Evolutionary conservation across 2,797 vertebrate genomes (phyloP), one percentile per base, ranked within the genome.

Genomic region (Paratrypauchen microcephalus): DNA sequence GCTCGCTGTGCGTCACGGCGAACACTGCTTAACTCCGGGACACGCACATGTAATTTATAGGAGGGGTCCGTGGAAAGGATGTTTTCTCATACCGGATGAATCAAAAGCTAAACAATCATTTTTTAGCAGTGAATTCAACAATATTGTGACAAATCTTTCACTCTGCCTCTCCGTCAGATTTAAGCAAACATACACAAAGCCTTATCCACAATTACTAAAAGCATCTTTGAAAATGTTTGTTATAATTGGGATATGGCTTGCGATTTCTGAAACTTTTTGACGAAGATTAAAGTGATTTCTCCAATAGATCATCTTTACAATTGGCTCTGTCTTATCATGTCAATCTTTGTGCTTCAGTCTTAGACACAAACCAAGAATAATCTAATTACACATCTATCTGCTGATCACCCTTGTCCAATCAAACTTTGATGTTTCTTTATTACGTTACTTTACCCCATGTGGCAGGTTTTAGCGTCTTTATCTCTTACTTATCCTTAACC

Each of bases 1-100:
- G 23, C 61, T 80, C 74, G 28, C 65, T 72, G 60, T 77, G 69
- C 70, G 68, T 80, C 77, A 75, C 61, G 41, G 64, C 76, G 81
- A 75, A 61, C 60, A 11, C 68, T 62, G 39, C 11, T 24, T 28
- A 69, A 50, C 32, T 36, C 45, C 3, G 0, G 36, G 15, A 75
- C 66, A 74, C 61, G 62, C 45, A 57, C 41, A 41, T 52, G 26
- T 28, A 19, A 26, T 64, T 54, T 15, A 47, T 47, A 60, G n/a
- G 30, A 47, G 30, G 23, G 50, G 79, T 69, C 72, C 71, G 70
- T 15, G 50, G 6, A 0, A 24, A 8, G 32, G 50, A 65, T 61
- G 36, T 73, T 69, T 28, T 41, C 24, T 6, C 24, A 66, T 63
- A 12, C 45, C 41, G 66, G 63, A 65, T 65, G 63, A 65, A 65